A percentile compares a stretch with the other conserved stretches of the same genome.
phyloP scores from a whole-genome alignment of 2,113 vertebrate species.

The Ia io region DNA sequence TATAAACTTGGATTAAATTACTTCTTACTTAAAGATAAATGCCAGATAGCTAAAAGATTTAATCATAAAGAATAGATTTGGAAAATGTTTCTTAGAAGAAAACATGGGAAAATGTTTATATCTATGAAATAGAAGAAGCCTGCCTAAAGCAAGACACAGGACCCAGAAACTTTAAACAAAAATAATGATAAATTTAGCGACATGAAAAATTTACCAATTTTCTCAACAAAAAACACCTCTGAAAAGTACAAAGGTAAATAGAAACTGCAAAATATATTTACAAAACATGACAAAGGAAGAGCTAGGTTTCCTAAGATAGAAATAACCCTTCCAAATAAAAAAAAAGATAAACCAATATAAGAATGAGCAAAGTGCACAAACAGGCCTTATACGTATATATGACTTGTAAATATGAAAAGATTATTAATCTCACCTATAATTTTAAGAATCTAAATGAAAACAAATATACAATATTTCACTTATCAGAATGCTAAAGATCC shows the following conservation, averaged over 20 bases:
- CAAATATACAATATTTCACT: not conserved
- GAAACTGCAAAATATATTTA: not conserved
- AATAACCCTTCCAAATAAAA: not conserved
- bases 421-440: not conserved
- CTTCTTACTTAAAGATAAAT: not conserved
- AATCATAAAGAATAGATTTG: not conserved
- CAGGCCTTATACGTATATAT: not conserved
- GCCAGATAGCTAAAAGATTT: not conserved
- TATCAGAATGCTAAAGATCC: not conserved
- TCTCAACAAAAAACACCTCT: not conserved
- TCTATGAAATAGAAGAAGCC: not conserved
- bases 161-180: not conserved
- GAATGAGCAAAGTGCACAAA: not conserved
- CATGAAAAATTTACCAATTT: not conserved
- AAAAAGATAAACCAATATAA: not conserved
- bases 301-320: not conserved
- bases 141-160: not conserved
- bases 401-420: not conserved
- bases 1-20: not conserved
- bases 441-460: not conserved
- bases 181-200: not conserved
- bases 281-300: not conserved
- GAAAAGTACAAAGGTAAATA: not conserved
- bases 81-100: not conserved
- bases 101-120: not conserved